Evolutionary conservation across 2,797 vertebrate species (phyloP), one percentile per base, ranked within the genome.

Genomic region (Notolabrus celidotus): DNA sequence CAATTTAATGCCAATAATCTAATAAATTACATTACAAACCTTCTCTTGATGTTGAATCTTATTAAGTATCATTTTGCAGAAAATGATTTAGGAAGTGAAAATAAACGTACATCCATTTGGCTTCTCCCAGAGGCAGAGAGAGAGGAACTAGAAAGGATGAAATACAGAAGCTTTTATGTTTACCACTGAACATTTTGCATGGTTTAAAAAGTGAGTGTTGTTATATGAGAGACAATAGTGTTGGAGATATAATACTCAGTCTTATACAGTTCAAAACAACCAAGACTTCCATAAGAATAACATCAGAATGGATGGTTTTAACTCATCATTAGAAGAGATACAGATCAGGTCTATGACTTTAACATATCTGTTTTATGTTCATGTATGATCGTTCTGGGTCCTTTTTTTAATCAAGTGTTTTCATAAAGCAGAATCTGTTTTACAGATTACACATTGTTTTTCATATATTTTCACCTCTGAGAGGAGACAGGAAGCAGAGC

Each of bases 51-150:
- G 83, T 89, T 93, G 92, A 92, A 92, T 91, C 84, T 84, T 89
- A 90, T 84, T 86, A 89, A 86, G 86, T 82, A 83, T 92, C 83
- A 80, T 84, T 85, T 86, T 83, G 80, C 58, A 22, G 82, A 12
- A 43, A 77, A 67, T 71, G 57, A 74, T n/a, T 83, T 46, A 83
- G 76, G 86, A 78, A 83, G 83, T 68, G 84, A 76, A 94, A 92
- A 93, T 93, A 92, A 90, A 94, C 29, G 91, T 74, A 92, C 71
- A 88, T 90, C 88, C 85, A 90, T 93, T 93, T 89, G 74, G 84
- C 62, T 88, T 92, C 79, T 87, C 89, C 92, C 86, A 73, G 70
- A 87, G 88, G 92, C 83, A 25, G 49, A 25, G 68, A 54, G 79
- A 91, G 91, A 94, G 92, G 80, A 92, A 93, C 86, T 82, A 90